Evolutionary conservation across 2,797 vertebrate genomes (phyloP).

Genomic region (Hylomyscus alleni): DNA sequence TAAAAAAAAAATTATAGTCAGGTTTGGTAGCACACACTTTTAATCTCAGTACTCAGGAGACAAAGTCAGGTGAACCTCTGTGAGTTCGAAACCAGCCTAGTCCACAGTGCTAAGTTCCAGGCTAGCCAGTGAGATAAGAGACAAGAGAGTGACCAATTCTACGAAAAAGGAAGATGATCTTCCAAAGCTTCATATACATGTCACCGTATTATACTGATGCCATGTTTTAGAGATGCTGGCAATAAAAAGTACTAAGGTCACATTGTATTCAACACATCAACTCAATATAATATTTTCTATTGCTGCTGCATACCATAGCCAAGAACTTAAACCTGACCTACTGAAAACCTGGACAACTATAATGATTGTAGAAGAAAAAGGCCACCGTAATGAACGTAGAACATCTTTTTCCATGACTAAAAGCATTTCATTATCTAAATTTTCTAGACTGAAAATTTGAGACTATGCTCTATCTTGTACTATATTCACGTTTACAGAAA

Average conservation of each 20-base stretch:
- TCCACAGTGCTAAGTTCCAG: not conserved
- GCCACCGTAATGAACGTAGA: not conserved
- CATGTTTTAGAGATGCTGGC: conserved; percentile 15
- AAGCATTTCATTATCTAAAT: conserved; percentile 7
- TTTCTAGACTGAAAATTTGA: not conserved
- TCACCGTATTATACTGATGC: not conserved
- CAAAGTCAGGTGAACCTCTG: too few species aligned
- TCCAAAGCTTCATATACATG: conserved; percentile 5
- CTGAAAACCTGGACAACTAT: not conserved
- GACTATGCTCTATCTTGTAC: not conserved
- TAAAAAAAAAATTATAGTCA: not conserved
- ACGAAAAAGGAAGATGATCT: not conserved
- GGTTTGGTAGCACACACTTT: not conserved
- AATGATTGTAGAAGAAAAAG: not conserved
- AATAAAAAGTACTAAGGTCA: conserved; percentile 43
- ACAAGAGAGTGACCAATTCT: not conserved
- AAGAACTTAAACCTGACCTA: conserved; percentile 26
- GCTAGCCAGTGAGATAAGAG: not conserved
- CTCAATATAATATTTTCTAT: conserved; percentile 36
- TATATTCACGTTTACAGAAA: conserved; percentile 1
- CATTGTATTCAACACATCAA: conserved; percentile 37
- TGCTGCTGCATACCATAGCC: not conserved
- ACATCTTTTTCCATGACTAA: not conserved
- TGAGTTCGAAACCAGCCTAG: not conserved
- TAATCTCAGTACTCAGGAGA: not conserved